These are phyloP conservation scores for Pollachius pollachius DNA, from an alignment of 2,113 vertebrate genomes.

Conservation along the genomic window DNA sequence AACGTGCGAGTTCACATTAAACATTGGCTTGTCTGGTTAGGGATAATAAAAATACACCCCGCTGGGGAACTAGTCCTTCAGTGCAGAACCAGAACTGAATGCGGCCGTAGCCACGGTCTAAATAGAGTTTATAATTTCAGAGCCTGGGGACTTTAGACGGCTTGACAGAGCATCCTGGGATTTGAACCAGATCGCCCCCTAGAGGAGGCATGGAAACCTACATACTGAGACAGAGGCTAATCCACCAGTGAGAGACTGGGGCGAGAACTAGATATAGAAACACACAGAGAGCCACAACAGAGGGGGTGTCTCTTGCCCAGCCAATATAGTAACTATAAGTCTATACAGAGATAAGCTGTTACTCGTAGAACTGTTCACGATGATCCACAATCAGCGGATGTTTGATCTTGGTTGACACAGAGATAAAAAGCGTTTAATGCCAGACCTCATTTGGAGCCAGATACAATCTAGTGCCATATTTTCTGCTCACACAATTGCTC, in stretches of 20 bases:
- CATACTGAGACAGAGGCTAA: conserved; percentile 25
- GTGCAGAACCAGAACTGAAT: conserved; percentile 31
- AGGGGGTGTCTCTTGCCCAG: too few species aligned
- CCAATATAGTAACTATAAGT: too few species aligned
- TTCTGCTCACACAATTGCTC: too few species aligned
- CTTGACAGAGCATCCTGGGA: conserved; percentile 46
- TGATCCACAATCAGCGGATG: too few species aligned
- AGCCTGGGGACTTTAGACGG: conserved; percentile 39
- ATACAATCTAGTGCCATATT: too few species aligned
- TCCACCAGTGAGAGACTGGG: not conserved
- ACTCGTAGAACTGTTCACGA: too few species aligned
- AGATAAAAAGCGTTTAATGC: too few species aligned
- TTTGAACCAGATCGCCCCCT: conserved; percentile 50
- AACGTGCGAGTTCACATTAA: conserved; percentile 39
- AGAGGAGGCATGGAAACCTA: conserved; percentile 50
- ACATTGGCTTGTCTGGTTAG: conserved; percentile 35
- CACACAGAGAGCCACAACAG: not conserved
- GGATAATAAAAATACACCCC: conserved; percentile 32
- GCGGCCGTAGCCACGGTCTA: conserved; percentile 37
- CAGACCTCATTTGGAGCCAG: too few species aligned
- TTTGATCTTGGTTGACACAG: too few species aligned
- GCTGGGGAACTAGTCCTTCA: conserved; percentile 18
- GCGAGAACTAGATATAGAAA: not conserved
- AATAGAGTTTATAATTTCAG: conserved; percentile 51
- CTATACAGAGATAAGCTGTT: too few species aligned